Evolutionary conservation across 1,140 invertebrate genomes (phyloP), one percentile per base, ranked within the genome.

Genomic region (Brachionus calyciflorus): DNA sequence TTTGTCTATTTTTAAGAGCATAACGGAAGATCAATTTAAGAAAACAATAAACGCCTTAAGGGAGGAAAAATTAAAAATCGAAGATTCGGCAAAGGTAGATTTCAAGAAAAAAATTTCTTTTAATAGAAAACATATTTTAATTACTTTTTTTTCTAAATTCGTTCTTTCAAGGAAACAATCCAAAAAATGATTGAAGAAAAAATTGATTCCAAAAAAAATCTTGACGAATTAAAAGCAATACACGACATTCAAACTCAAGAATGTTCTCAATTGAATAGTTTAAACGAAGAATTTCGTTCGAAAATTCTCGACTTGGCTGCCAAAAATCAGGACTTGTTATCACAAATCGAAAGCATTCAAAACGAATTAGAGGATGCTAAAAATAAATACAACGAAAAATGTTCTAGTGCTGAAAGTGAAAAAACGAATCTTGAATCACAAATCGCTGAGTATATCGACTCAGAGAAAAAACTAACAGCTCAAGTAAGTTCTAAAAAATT

Each of bases 131-230:
- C n/a, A n/a, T n/a, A 21, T 17, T 70, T 40, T 44, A 26, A 12
- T 0, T 40, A 10, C 12, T 21, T 21, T 48, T 7, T 41, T 40
- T 68, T 41, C 33, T 65, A 7, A n/a, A 28, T 5, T 12, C 40
- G 17, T 68, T 17, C 10, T 49, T 70, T 48, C 3, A 17, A 70
- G 65, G 51, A 73, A 73, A 49, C 28, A 9, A 73, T 73, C 19
- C 46, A 73, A 53, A 55, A 73, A 33, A 5, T 73, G 14, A 73
- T 73, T 40, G 48, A 73, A 40, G 69, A 73, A 55, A 73, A 73
- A 55, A 73, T 41, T 33, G 51, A 49, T 7, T 73, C 37, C 14
- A n/a, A 40, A 7, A 26, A 51, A 28, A 55, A 73, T 40, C 51
- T 73, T 12, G 69, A 73, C 40, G 46, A 73, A 7, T 51, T 41